Evolutionary conservation across 2,113 vertebrate genomes (phyloP), one percentile per base, ranked within the genome.

Genomic region (Sardina pilchardus): DNA sequence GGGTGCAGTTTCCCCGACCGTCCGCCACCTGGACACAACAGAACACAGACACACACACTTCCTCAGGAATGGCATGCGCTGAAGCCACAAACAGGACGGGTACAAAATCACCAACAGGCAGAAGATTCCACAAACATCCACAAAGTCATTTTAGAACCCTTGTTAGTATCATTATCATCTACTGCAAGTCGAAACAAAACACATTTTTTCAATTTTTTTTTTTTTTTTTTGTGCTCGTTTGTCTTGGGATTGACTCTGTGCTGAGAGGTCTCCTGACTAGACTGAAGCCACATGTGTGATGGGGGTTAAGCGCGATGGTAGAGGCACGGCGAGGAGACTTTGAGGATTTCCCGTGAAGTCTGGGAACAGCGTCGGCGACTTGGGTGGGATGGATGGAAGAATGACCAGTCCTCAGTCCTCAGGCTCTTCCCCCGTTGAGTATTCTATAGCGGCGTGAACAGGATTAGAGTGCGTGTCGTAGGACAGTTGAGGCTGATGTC

Each of bases 1-100:
- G 96, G 81, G 96, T 96, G 89, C 98, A 99, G 92, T 96, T 99
- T 83, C 97, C 97, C 91, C 96, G 95, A 84, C 96, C 94, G 1
- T 96, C 96, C 16, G 93, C 92, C 88, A 99, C 97, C 98, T 99
- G 94, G 34, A 84, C 84, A 86, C 82, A 90, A 86, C 82, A 90
- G 26, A 14, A 21, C 36, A 56, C 44, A 78, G 19, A 78, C 67
- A 75, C 24, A 67, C 59, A 67, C 2, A 30, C 26, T 78, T 30
- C 30, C 71, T 78, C n/a, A 78, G 34, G 71, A 78, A 36, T 36
- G 63, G 63, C 30, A 78, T 36, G 71, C 12, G 36, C 14, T 71
- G 30, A 30, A 59, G 53, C 21, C 19, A 1, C 53, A 59, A 7
- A 59, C 53, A 6, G 21, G 53, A 4, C 19, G 0, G 53, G 53